phyloP scores from a whole-genome alignment of 2,113 vertebrate species.

The Stomatorhinus ivindoensis region DNA sequence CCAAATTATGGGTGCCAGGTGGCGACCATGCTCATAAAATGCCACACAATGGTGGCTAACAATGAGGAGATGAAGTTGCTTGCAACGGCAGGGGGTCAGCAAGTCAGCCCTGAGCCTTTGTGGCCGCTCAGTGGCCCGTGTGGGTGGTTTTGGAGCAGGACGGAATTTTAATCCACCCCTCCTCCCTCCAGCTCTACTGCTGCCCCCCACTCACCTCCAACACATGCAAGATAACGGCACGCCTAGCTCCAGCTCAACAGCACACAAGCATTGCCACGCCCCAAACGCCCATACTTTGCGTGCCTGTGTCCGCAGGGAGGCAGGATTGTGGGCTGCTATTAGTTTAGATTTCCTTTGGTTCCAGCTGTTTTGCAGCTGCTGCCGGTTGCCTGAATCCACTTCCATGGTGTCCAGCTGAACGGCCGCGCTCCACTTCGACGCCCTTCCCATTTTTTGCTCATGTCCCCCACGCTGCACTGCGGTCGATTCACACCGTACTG shows the following conservation, averaged over 20 bases:
- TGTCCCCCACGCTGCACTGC: background rate
- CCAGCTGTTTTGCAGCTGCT: constrained; percentile 29
- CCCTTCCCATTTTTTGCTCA: background rate
- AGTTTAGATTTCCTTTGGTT: constrained; percentile 25
- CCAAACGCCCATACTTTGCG: constrained; percentile 18
- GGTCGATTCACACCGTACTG: background rate
- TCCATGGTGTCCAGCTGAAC: background rate
- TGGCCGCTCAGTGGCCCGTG: constrained; percentile 50
- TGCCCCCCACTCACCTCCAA: constrained; percentile 37
- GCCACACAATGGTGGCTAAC: constrained; percentile 55
- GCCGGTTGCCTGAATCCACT: background rate
- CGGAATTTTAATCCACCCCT: constrained; percentile 43
- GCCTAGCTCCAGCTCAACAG: background rate
- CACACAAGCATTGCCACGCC: constrained; percentile 21
- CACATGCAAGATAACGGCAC: constrained; percentile 15
- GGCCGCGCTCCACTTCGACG: background rate
- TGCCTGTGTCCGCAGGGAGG: background rate
- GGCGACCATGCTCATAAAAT: constrained; percentile 57
- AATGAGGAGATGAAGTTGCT: constrained; percentile 58
- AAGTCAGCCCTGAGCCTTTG: constrained; percentile 52
- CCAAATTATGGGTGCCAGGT: constrained; percentile 54
- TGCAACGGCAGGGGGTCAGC: constrained; percentile 49
- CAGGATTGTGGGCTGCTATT: constrained; percentile 30
- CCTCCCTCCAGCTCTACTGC: background rate
- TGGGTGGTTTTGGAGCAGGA: constrained; percentile 50